phyloP scores from a whole-genome alignment of 1,140 invertebrate genomes.

The silkworm (Bombyx mori) region ASM3026992v2 NC_085135.1:6537501-6538000 shows the following conservation, averaged over 20 bases:
- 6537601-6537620: constrained; percentile 15
- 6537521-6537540: constrained; percentile 25
- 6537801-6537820: constrained; percentile 19
- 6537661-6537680: constrained; percentile 14
- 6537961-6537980: constrained; percentile 9
- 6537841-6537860: constrained; percentile 15
- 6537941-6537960: constrained; percentile 10
- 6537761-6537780: constrained; percentile 6
- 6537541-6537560: constrained; percentile 27
- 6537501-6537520: constrained; percentile 25
- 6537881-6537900: constrained; percentile 19
- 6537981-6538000: constrained; percentile 9
- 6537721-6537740: constrained; percentile 19
- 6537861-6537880: constrained; percentile 14
- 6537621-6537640: constrained; percentile 12
- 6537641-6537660: constrained; percentile 8
- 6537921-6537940: constrained; percentile 12
- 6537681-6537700: constrained; percentile 7
- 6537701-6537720: constrained; percentile 8
- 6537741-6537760: constrained; percentile 15
- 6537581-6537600: constrained; percentile 16
- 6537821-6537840: constrained; percentile 13
- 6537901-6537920: constrained; percentile 15
- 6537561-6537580: constrained; percentile 26
- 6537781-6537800: constrained; percentile 17